Evolutionary conservation across 2,888 invertebrate species (phyloP).

Genomic region (Lycophotia porphyrea): DNA sequence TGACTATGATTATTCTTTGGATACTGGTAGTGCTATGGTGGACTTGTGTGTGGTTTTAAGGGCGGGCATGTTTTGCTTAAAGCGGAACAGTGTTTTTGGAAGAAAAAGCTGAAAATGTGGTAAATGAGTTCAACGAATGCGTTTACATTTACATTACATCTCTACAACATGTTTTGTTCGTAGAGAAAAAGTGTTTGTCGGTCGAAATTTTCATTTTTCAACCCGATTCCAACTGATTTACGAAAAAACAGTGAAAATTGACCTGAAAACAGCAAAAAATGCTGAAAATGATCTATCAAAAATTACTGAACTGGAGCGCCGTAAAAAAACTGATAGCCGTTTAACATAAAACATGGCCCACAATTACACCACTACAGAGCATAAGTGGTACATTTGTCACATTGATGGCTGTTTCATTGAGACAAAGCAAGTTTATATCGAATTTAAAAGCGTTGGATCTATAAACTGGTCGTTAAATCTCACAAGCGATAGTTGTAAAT

Average conservation of each 20-base stretch:
- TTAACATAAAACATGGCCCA: constrained; percentile 69
- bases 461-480: constrained; percentile 90
- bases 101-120: not conserved
- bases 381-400: constrained; percentile 77
- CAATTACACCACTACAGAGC: constrained; percentile 73
- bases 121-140: not conserved
- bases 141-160: not conserved
- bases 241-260: constrained; percentile 24
- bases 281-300: constrained; percentile 21
- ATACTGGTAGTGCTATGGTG: not conserved
- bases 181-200: not conserved
- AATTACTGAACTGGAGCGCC: constrained; percentile 34
- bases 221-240: not conserved
- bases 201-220: not conserved
- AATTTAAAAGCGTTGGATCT: constrained; percentile 87
- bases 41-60: too few species aligned
- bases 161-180: not conserved
- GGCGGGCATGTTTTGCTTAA: not conserved
- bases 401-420: constrained; percentile 79
- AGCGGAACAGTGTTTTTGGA: not conserved
- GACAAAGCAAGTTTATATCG: constrained; percentile 85
- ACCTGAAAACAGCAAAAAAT: constrained; percentile 20
- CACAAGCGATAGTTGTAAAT: constrained; percentile 88
- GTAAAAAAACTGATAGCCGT: constrained; percentile 61
- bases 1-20: too few species aligned